A percentile compares a stretch with the other conserved stretches of the same genome.
phyloP scores from a whole-genome alignment of 2,888 invertebrate species.

The Chloroclystis v-ata region DNA sequence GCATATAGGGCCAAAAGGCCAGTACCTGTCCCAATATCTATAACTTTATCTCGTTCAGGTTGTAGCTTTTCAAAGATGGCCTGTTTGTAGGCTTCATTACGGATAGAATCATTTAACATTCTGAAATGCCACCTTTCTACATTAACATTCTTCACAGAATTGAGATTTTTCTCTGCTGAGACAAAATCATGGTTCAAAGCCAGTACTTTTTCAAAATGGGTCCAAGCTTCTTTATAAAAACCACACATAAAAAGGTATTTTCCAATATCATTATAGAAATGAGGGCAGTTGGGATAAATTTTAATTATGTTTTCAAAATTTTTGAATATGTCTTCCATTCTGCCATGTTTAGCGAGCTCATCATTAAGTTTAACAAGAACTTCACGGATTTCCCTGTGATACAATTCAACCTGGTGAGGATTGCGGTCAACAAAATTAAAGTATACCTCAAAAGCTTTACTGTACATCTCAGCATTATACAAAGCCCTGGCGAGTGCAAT shows the following conservation, averaged over 20 bases:
- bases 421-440: constrained; percentile 48
- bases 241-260: constrained; percentile 72
- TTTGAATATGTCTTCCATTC: constrained; percentile 50
- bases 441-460: constrained; percentile 54
- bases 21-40: constrained; percentile 88
- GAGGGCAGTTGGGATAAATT: constrained; percentile 46
- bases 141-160: constrained; percentile 82
- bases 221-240: constrained; percentile 75
- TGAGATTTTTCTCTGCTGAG: constrained; percentile 81
- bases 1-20: constrained; percentile 86
- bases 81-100: constrained; percentile 81
- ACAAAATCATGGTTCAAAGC: constrained; percentile 69
- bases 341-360: constrained; percentile 35
- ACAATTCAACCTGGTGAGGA: constrained; percentile 33
- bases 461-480: constrained; percentile 38
- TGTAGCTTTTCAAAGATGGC: constrained; percentile 80
- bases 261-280: constrained; percentile 59
- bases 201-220: constrained; percentile 76
- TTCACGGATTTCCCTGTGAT: constrained; percentile 50
- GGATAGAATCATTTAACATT: constrained; percentile 86
- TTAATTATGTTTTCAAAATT: constrained; percentile 49
- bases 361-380: constrained; percentile 44
- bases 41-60: constrained; percentile 66
- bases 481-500: constrained; percentile 45
- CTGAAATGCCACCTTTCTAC: constrained; percentile 89